These are phyloP conservation scores for Labia minor DNA, from an alignment of 2,888 invertebrate genomes.

Conservation along the genomic window DNA sequence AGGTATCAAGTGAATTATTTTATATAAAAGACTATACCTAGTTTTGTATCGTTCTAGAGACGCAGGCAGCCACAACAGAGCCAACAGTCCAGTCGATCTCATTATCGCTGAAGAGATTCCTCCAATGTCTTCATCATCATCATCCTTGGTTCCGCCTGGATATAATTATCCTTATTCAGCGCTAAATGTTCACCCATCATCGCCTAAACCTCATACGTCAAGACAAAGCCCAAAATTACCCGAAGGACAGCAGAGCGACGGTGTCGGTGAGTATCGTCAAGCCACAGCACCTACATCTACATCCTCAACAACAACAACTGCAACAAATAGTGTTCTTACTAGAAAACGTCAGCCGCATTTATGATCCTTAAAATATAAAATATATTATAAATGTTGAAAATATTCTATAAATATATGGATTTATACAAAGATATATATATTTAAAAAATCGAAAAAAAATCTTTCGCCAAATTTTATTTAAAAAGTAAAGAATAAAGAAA, in stretches of 20 bases:
- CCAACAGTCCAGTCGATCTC: slow-evolving; percentile 5
- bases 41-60: slow-evolving; percentile 8
- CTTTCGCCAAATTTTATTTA: too few relatives aligned
- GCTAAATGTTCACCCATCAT: slow-evolving; percentile 30
- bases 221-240: slow-evolving; percentile 18
- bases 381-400: background rate
- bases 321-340: background rate
- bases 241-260: slow-evolving; percentile 30
- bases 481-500: background rate
- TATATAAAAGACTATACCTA: background rate
- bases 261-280: slow-evolving; percentile 41
- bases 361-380: slow-evolving; percentile 30
- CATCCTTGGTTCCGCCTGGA: slow-evolving; percentile 38
- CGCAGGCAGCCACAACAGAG: slow-evolving; percentile 2
- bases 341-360: slow-evolving; percentile 29
- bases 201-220: slow-evolving; percentile 26
- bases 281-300: slow-evolving; percentile 26
- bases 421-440: background rate
- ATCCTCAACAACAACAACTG: slow-evolving; percentile 35
- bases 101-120: background rate
- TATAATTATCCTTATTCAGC: slow-evolving; percentile 55
- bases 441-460: background rate
- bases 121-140: background rate
- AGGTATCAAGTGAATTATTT: too few relatives aligned
- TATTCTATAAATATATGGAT: background rate